Evolutionary conservation across 2,888 invertebrate genomes (phyloP).

Genomic region (Cheilosia pagana): DNA sequence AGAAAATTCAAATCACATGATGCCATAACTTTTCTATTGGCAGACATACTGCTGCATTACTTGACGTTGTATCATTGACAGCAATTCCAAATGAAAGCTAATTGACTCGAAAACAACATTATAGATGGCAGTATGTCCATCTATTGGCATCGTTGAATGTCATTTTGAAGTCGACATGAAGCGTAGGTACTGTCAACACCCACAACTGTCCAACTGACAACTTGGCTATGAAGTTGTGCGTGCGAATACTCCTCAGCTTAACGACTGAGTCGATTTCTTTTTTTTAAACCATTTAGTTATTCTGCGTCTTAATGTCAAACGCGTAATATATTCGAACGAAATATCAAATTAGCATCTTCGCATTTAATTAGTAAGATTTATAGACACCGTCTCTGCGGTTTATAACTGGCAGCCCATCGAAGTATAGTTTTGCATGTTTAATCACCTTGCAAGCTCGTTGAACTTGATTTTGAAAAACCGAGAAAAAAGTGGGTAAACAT

Average conservation of each 20-base stretch:
- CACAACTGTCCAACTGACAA: conserved; percentile 6
- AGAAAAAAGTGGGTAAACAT: not conserved
- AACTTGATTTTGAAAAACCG: conserved; percentile 3
- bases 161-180: not conserved
- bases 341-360: conserved; percentile 4
- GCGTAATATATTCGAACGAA: not conserved
- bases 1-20: not conserved
- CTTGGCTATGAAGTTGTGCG: conserved; percentile 7
- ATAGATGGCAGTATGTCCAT: conserved; percentile 3
- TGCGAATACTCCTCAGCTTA: not conserved
- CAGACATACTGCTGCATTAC: not conserved
- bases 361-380: conserved; percentile 15
- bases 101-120: not conserved
- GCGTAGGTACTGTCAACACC: not conserved
- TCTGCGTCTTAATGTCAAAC: not conserved
- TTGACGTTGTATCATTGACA: not conserved
- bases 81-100: not conserved
- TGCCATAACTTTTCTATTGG: not conserved
- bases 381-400: not conserved
- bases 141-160: conserved; percentile 1
- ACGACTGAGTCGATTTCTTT: conserved; percentile 3
- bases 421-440: not conserved
- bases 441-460: conserved; percentile 5
- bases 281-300: not conserved
- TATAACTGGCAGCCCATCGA: not conserved